Evolutionary conservation across 2,888 invertebrate species (phyloP).

Genomic region (Phengaris alcon): DNA sequence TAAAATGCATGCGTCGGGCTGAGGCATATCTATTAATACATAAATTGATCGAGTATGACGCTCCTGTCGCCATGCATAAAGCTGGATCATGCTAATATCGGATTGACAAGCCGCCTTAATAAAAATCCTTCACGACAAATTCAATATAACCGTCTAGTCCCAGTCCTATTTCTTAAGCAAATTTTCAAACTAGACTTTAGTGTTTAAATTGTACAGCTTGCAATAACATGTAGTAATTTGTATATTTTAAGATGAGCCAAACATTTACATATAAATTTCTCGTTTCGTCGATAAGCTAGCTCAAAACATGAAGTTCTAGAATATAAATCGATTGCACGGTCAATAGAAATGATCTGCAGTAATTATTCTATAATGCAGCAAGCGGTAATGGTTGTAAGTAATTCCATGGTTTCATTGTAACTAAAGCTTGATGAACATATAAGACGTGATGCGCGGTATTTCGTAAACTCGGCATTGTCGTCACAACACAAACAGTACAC

Average conservation of each 20-base stretch:
- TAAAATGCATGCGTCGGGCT: slow-evolving; percentile 75
- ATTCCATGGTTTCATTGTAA: neutral
- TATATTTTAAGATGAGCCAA: neutral
- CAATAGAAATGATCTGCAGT: slow-evolving; percentile 8
- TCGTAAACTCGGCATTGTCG: slow-evolving; percentile 8
- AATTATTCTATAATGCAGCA: slow-evolving; percentile 18
- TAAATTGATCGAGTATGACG: slow-evolving; percentile 71
- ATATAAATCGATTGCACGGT: slow-evolving; percentile 5
- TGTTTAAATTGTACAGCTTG: neutral
- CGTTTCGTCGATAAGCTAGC: slow-evolving; percentile 9
- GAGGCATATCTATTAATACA: slow-evolving; percentile 75
- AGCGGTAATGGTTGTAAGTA: slow-evolving; percentile 27
- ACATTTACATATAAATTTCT: neutral
- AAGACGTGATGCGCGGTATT: slow-evolving; percentile 15
- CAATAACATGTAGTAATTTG: neutral
- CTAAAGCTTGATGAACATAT: slow-evolving; percentile 18
- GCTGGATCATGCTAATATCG: slow-evolving; percentile 75
- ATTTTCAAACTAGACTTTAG: neutral
- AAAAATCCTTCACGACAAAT: slow-evolving; percentile 20
- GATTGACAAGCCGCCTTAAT: slow-evolving; percentile 46
- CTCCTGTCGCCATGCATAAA: slow-evolving; percentile 76
- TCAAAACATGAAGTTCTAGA: neutral
- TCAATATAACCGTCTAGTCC: slow-evolving; percentile 10
- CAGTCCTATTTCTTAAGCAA: neutral
- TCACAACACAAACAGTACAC: slow-evolving; percentile 51